Base-by-base conservation (phyloP, 1,140 invertebrate genomes). In the Dendroctonus ponderosae region DNA sequence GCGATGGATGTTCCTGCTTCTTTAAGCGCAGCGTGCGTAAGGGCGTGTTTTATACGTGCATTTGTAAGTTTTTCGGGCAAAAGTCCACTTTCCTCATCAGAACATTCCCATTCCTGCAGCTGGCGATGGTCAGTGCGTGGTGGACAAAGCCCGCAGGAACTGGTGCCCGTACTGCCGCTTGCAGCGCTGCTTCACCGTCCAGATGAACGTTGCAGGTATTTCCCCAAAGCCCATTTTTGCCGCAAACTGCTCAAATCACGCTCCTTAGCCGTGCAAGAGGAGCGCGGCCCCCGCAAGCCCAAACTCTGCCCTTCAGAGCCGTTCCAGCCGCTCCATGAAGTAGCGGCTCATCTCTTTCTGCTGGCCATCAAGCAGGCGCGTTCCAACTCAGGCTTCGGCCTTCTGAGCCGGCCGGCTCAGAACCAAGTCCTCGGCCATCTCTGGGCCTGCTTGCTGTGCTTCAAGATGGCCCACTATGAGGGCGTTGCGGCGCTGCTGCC, bases 1-100 rank as follows among this genome's bases (percentile, higher is more conserved):
- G 92, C 75, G 93, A 95, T 73, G 92, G 92, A 6, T 94, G 92
- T 77, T 91, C 90, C 44, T 94, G 92, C 72, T 94, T 95, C 76
- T 94, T 95, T 78, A 94, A 94, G 78, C 80, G 89, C 71, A 90
- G 89, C 62, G 84, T 93, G 11, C 79, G 91, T 50, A 85, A 86
- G 62, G 85, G 85, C 7, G 85, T 87, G 6, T 77, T 83, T 5
- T 93, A 93, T 72, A 83, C 84, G 48, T 94, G 92, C 75, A 94
- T 91, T 69, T 86, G 89, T 91, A 80, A 82, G 81, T 46, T 53
- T 14, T 14, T 26, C 7, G 12, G 52, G 5, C 8, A 53, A 37
- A 15, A 8, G 6, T 46, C 44, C 12, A 46, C 44, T 11, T 11
- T 46, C 3, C 12, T 52, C 9, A 14, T 37, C 15, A 52, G 0